These are phyloP conservation scores for Cochlearius cochlearius DNA, from an alignment of 2,113 vertebrate species.

Conservation along the genomic window DNA sequence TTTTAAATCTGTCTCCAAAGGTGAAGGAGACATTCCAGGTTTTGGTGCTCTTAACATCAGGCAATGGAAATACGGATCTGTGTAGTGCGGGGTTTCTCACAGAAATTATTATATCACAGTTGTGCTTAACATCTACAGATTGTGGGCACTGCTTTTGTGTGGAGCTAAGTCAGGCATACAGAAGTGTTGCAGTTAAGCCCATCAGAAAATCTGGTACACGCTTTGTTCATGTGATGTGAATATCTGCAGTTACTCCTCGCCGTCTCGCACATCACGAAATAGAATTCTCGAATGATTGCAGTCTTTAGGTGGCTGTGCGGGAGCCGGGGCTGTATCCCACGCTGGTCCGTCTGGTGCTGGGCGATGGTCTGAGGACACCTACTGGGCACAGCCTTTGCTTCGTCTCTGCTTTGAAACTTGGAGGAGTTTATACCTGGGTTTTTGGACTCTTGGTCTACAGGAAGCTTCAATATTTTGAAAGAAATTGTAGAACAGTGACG, in stretches of 20 bases:
- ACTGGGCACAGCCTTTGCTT: neutral
- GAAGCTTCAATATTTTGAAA: fast-evolving
- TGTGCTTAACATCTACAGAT: neutral
- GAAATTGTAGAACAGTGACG: fast-evolving
- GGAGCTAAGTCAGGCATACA: fast-evolving
- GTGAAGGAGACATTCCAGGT: neutral
- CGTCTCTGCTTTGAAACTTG: fast-evolving
- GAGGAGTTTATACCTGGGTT: neutral
- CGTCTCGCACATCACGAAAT: fast-evolving
- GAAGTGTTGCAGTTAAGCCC: neutral
- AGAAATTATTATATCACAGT: fast-evolving
- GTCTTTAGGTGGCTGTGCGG: neutral
- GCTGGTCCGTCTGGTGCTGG: neutral
- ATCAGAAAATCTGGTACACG: fast-evolving
- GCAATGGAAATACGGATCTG: neutral
- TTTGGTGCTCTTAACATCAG: neutral
- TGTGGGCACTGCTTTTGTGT: fast-evolving
- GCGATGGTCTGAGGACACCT: constrained; percentile 8
- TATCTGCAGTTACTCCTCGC: neutral
- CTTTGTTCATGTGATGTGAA: fast-evolving
- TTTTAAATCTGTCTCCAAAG: neutral
- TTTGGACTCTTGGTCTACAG: neutral
- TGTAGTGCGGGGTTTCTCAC: neutral
- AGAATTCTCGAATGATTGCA: fast-evolving
- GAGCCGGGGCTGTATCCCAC: neutral